These are phyloP conservation scores for Drosophila grimshawi DNA, from an alignment of 1,140 invertebrate species.

Conservation along the genomic window DNA sequence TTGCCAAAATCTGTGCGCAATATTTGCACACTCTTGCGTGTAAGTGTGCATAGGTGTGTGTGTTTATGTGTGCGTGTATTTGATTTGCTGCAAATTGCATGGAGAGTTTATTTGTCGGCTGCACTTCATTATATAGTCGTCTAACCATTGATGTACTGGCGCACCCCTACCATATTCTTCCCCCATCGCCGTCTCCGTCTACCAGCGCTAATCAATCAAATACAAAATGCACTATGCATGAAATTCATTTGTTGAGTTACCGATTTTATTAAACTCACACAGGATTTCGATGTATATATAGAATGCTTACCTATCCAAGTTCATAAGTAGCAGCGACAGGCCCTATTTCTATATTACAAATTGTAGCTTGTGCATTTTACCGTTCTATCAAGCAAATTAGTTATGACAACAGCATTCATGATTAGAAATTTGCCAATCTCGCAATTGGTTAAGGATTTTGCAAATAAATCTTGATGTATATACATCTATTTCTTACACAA, in stretches of 20 bases:
- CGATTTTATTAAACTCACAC: conserved; percentile 43
- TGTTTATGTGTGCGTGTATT: conserved; percentile 14
- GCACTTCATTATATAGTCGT: conserved; percentile 68
- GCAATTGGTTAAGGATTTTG: too few relatives aligned
- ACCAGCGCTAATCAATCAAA: conserved; percentile 65
- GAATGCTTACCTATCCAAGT: not conserved
- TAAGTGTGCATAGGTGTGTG: not conserved
- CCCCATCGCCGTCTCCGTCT: not conserved
- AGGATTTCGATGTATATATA: not conserved
- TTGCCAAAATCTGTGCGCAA: conserved; percentile 70
- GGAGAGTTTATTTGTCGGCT: conserved; percentile 54
- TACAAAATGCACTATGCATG: conserved; percentile 44
- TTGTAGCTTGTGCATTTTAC: not conserved
- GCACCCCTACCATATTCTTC: not conserved
- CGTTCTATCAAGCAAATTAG: not conserved
- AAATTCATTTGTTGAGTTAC: conserved; percentile 54
- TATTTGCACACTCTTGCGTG: conserved; percentile 45
- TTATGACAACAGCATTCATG: too few relatives aligned
- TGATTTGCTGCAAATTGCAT: conserved; percentile 72
- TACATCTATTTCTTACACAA: too few relatives aligned
- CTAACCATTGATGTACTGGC: conserved; percentile 11
- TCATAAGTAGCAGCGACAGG: not conserved
- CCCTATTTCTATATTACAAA: not conserved
- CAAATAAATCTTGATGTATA: too few relatives aligned
- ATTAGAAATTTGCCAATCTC: too few relatives aligned